These are phyloP conservation scores for Diorhabda carinulata DNA, from an alignment of 1,140 invertebrate genomes.

Conservation along the genomic window DNA sequence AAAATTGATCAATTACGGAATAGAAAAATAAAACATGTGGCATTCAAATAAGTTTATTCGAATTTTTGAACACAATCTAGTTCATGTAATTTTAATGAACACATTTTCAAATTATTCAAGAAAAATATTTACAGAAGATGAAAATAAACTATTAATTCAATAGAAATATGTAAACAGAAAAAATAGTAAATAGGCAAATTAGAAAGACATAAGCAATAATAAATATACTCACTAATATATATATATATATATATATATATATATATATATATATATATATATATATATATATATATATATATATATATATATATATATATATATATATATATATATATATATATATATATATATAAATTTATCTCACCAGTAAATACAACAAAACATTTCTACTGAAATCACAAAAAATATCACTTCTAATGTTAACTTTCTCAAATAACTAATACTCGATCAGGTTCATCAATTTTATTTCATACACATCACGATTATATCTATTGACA, in stretches of 20 bases:
- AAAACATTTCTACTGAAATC: slow-evolving; percentile 1
- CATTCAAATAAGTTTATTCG: slow-evolving; percentile 1
- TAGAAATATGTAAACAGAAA: background rate
- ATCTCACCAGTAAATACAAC: slow-evolving; percentile 1
- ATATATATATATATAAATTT: background rate
- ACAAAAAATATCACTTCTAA: slow-evolving; percentile 1
- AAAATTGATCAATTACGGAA: background rate
- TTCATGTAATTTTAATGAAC: background rate
- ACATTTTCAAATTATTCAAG: background rate
- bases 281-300: no score
- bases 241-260: no score
- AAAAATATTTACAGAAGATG: background rate
- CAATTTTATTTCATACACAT: no score
- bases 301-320: no score
- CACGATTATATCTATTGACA: no score
- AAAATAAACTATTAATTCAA: background rate
- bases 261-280: no score
- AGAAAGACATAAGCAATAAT: no score
- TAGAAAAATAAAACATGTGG: background rate
- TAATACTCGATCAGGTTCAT: background rate
- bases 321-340: background rate
- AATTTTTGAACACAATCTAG: slow-evolving; percentile 1
- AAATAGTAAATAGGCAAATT: background rate
- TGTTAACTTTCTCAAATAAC: background rate
- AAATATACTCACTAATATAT: background rate